These are phyloP conservation scores for Grammomys surdaster DNA, from an alignment of 2,113 vertebrate genomes.

Conservation along the genomic window DNA sequence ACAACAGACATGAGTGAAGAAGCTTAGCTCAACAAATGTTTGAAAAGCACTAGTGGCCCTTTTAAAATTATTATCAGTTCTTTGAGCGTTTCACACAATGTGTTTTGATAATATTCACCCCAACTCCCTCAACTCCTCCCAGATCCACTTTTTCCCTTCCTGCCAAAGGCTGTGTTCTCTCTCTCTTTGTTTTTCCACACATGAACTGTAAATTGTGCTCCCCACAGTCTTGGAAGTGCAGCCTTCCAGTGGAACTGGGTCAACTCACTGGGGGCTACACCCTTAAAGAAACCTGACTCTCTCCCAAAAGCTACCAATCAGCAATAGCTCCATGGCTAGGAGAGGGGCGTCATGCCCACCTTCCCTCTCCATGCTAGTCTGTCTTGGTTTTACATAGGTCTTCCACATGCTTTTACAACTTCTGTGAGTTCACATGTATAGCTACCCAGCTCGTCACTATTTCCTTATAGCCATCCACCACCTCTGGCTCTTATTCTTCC, in stretches of 20 bases:
- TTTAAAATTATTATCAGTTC: background rate
- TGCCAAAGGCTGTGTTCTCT: background rate
- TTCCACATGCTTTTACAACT: background rate
- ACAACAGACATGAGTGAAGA: background rate
- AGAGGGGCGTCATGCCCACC: background rate
- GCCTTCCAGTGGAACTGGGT: background rate
- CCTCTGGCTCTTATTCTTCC: background rate
- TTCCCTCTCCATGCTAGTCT: background rate
- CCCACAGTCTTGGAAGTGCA: background rate
- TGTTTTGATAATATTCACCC: background rate
- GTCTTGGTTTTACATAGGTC: background rate
- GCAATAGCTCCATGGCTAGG: background rate
- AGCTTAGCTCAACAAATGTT: constrained; percentile 2
- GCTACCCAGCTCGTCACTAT: background rate
- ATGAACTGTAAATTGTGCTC: background rate
- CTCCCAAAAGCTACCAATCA: background rate
- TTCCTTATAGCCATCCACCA: too few species aligned
- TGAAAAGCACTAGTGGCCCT: background rate
- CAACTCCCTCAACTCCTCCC: background rate
- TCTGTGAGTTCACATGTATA: background rate
- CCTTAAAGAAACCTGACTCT: background rate
- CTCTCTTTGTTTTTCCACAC: background rate
- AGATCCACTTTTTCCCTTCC: background rate
- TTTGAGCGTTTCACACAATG: background rate
- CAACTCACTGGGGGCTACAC: too few species aligned